Evolutionary conservation across 92 coral and sea anemone genomes (phyloP), one percentile per base, ranked within the genome.

Genomic region (Metridium senile): DNA sequence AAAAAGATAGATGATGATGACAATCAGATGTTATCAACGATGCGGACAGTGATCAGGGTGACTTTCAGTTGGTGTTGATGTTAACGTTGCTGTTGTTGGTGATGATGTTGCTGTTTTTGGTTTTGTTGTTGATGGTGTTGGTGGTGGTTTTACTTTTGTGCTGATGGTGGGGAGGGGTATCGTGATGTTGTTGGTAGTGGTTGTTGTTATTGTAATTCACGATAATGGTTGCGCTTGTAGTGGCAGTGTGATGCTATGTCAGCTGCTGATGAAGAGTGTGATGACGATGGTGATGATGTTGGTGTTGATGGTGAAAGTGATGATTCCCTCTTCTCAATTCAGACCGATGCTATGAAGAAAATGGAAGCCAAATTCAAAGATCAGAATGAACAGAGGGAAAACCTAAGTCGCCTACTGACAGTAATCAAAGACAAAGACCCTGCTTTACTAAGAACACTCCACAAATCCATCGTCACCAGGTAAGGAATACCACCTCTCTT

Each of bases 341-440:
- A 95, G 99, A 87, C 91, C 0, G 89, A 82, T 20, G 91, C 94
- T 6, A 76, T 84, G 58, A 89, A 83, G 65, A 91, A 92, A 78
- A 82, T 88, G 73, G 89, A 95, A 54, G 91, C 89, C 19, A 90
- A 88, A 35, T 87, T 88, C 69, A 85, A 82, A 54, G 99, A 89
- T 31, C 97, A 95, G 31, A 90, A 89, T 47, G 95, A 95, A 62
- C 91, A 95, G 77, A 88, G 82, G 33, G 74, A 79, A 11, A 93
- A 92, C 73, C 85, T 95, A 2, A 90, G 88, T 80, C 97, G 91
- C 66, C 85, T 95, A 43, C 80, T 95, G 46, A 78, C 87, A 49
- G 63, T 95, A 30, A 91, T 95, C 47, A 89, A 86, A 59, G 93
- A 92, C 58, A 88, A 88, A 56, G 99, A 95, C 66, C 99, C 99